Percentiles rank a stretch among this genome's conserved stretches.
These are phyloP conservation scores for Chaetops frenatus DNA, from an alignment of 2,113 vertebrate genomes.

Conservation along the genomic window DNA sequence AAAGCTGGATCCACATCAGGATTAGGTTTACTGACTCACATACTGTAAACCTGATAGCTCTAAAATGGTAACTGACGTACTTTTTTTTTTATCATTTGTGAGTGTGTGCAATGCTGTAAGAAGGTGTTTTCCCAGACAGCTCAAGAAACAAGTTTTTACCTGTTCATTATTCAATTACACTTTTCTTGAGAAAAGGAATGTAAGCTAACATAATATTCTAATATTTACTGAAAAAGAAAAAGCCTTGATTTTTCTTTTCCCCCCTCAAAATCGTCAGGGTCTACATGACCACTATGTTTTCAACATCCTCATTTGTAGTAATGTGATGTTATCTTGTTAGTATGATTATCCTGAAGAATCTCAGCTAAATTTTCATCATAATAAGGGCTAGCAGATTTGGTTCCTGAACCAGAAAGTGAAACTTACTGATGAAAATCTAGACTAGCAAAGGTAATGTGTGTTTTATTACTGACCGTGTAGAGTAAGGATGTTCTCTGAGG, in stretches of 20 bases:
- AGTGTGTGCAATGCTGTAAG: not conserved
- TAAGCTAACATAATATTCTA: not conserved
- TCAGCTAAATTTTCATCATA: not conserved
- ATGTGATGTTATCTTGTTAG: not conserved
- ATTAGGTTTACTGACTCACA: not conserved
- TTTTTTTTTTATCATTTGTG: not conserved
- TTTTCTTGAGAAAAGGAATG: not conserved
- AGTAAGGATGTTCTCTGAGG: not conserved
- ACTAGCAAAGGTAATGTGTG: not conserved
- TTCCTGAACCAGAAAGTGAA: not conserved
- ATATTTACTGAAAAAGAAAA: not conserved
- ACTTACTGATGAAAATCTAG: not conserved
- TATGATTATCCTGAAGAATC: not conserved
- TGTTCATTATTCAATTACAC: not conserved
- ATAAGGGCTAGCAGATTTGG: not conserved
- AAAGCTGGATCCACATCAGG: not conserved
- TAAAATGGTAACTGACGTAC: not conserved
- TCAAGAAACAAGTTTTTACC: not conserved
- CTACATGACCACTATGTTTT: not conserved
- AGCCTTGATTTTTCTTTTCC: not conserved
- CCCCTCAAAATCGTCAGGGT: not conserved
- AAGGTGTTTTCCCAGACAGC: not conserved
- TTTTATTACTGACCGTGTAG: not conserved
- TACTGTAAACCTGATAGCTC: not conserved
- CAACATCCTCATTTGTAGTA: not conserved